A percentile compares a stretch with the other conserved stretches of the same genome.
Evolutionary conservation across 2,888 invertebrate species (phyloP).

Genomic region (Drosophila leonis): DNA sequence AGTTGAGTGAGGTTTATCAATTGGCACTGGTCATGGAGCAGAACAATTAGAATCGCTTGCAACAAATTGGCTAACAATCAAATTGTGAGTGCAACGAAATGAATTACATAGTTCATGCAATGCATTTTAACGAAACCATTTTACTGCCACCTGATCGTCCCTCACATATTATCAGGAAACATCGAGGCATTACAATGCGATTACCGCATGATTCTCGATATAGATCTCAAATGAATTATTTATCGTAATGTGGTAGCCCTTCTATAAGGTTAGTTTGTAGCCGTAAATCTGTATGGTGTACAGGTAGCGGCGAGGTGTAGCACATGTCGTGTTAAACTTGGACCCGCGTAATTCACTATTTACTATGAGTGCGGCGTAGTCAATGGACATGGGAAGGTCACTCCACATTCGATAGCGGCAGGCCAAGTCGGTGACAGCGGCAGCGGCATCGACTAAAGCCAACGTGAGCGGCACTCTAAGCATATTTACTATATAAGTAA

Average conservation of each 20-base stretch:
- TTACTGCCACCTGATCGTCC: neutral
- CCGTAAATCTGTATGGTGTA: slow-evolving; percentile 13
- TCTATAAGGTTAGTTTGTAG: slow-evolving; percentile 34
- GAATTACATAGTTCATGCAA: slow-evolving; percentile 43
- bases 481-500: slow-evolving; percentile 5
- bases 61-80: slow-evolving; percentile 34
- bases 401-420: slow-evolving; percentile 18
- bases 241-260: slow-evolving; percentile 60
- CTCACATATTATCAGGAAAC: slow-evolving; percentile 27
- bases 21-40: slow-evolving; percentile 42
- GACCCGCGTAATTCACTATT: slow-evolving; percentile 38
- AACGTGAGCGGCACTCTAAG: slow-evolving; percentile 41
- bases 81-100: slow-evolving; percentile 37
- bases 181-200: slow-evolving; percentile 26
- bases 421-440: neutral
- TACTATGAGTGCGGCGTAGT: slow-evolving; percentile 46
- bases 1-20: slow-evolving; percentile 35
- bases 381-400: slow-evolving; percentile 54
- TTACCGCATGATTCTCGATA: slow-evolving; percentile 46
- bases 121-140: slow-evolving; percentile 17
- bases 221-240: slow-evolving; percentile 61
- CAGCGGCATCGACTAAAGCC: neutral
- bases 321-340: slow-evolving; percentile 50
- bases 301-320: slow-evolving; percentile 16
- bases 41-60: slow-evolving; percentile 20